Percentiles rank a stretch among this genome's conserved stretches.
Evolutionary conservation across 2,888 invertebrate species (phyloP).

Genomic region (Tanytarsus gracilentus): DNA sequence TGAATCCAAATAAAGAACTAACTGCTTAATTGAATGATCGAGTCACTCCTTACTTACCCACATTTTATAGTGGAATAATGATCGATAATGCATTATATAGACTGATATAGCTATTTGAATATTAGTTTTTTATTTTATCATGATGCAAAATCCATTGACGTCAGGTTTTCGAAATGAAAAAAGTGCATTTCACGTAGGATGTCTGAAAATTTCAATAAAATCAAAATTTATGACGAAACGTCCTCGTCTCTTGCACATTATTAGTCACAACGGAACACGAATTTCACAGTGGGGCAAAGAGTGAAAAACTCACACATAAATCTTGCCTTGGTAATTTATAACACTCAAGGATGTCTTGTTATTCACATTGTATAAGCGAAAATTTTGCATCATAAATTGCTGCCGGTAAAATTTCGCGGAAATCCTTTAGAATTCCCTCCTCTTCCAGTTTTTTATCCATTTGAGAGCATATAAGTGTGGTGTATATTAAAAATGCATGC

Average conservation of each 20-base stretch:
- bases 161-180: too few relatives aligned
- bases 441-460: background rate
- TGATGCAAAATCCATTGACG: too few relatives aligned
- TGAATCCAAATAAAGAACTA: too few relatives aligned
- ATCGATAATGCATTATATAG: too few relatives aligned
- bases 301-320: constrained; percentile 20
- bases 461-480: background rate
- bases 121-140: too few relatives aligned
- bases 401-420: constrained; percentile 24
- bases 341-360: constrained; percentile 18
- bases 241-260: background rate
- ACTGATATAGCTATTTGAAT: too few relatives aligned
- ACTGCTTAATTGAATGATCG: too few relatives aligned
- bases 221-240: constrained; percentile 18
- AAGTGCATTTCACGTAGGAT: background rate
- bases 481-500: constrained; percentile 24
- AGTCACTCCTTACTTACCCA: too few relatives aligned
- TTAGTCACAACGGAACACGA: constrained; percentile 16
- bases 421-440: constrained; percentile 18
- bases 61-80: too few relatives aligned
- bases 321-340: constrained; percentile 28
- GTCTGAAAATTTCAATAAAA: constrained; percentile 13
- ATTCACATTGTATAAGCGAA: background rate
- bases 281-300: constrained; percentile 6
- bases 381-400: constrained; percentile 28